These are phyloP conservation scores for Phoxinus phoxinus DNA, from an alignment of 2,113 vertebrate species.

Conservation along the genomic window DNA sequence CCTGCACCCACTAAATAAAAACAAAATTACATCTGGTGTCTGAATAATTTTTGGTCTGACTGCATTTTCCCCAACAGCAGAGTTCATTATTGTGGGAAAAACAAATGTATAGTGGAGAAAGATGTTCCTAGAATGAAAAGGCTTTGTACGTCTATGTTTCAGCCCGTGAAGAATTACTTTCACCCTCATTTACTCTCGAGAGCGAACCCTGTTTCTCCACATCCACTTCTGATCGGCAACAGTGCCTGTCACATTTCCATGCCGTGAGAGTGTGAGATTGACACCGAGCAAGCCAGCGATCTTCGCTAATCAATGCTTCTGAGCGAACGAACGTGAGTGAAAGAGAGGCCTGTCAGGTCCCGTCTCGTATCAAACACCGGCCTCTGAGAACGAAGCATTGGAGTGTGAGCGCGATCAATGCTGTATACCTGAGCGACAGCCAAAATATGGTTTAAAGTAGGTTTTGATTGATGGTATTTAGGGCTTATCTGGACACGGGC, in stretches of 20 bases:
- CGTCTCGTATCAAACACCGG: conserved; percentile 65
- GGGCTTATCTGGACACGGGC: conserved; percentile 41
- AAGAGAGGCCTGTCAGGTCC: conserved; percentile 65
- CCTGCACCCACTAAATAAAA: too few species aligned
- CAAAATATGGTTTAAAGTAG: conserved; percentile 48
- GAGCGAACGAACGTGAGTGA: background rate
- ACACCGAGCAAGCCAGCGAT: conserved; percentile 20
- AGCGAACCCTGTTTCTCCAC: background rate
- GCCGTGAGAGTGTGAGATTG: conserved; percentile 15
- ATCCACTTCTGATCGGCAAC: background rate
- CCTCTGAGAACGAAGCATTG: conserved; percentile 4
- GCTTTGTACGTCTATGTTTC: background rate
- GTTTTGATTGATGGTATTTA: conserved; percentile 47
- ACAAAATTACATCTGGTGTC: too few species aligned
- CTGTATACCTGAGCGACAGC: conserved; percentile 26
- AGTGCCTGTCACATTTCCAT: background rate
- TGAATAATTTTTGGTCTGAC: too few species aligned
- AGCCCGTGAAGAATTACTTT: background rate
- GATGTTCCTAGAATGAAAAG: background rate
- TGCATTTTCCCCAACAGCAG: background rate
- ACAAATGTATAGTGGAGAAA: background rate
- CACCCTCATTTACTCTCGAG: conserved; percentile 9
- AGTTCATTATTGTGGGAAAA: background rate
- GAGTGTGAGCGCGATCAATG: conserved; percentile 37
- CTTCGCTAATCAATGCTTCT: conserved; percentile 45